Conservation (phyloP, 2,797 vertebrate genomes). For the Sebastes elongatus region DNA sequence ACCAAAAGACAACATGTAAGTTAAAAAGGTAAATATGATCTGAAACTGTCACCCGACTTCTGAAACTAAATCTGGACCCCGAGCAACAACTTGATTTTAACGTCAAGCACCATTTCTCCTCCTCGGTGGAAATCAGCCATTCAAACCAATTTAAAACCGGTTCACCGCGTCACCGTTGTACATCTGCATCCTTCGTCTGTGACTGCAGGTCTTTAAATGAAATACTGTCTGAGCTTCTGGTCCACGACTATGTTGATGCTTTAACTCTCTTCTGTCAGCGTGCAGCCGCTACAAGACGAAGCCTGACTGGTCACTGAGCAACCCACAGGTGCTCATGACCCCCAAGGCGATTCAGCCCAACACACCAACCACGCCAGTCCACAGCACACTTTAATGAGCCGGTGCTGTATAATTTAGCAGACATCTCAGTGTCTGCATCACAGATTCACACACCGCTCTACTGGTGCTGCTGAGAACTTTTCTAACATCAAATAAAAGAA, state of each 20-base stretch:
- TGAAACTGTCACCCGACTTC: neutral
- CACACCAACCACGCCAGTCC: neutral
- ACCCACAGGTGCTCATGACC: neutral
- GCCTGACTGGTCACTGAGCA: neutral
- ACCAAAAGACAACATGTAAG: too few species aligned
- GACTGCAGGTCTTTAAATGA: neutral
- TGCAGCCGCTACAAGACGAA: too few species aligned
- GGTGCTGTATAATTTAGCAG: slow-evolving; percentile 22
- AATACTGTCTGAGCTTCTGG: neutral
- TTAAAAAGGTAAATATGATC: too few species aligned
- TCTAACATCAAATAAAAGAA: neutral
- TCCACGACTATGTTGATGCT: neutral
- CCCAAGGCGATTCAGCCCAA: neutral
- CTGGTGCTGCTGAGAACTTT: neutral
- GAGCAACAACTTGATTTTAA: neutral
- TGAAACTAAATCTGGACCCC: neutral
- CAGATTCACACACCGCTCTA: neutral
- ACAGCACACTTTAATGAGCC: neutral
- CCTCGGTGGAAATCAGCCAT: too few species aligned
- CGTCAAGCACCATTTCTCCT: too few species aligned
- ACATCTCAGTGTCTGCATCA: neutral
- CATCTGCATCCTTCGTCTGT: neutral
- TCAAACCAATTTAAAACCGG: neutral
- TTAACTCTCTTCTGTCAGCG: neutral
- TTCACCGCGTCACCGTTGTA: neutral